Percentiles rank a stretch among this genome's conserved stretches.
These are phyloP conservation scores for Limulus polyphemus DNA, from an alignment of 2,888 invertebrate species.

Conservation along the genomic window DNA sequence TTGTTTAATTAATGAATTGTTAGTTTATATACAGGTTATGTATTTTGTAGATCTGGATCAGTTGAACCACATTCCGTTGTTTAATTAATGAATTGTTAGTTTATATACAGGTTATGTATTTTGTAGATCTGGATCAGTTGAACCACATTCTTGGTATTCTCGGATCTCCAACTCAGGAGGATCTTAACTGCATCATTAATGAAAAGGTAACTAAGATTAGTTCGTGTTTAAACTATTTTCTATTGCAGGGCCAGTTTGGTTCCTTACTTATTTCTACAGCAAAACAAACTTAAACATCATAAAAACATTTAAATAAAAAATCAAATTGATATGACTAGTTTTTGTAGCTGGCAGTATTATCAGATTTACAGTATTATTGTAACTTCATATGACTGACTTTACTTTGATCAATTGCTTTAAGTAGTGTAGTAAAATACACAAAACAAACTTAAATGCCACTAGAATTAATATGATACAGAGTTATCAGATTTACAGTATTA, in stretches of 20 bases:
- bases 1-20: neutral
- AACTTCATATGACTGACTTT: no score
- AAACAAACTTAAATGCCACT: no score
- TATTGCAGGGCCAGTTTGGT: neutral
- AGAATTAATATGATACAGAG: no score
- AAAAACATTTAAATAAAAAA: no score
- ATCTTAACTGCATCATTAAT: constrained; percentile 96
- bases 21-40: neutral
- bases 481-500: no score
- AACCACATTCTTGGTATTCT: constrained; percentile 96
- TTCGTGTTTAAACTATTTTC: neutral
- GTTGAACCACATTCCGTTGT: constrained; percentile 94
- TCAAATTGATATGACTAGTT: no score
- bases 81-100: constrained; percentile 1
- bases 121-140: constrained; percentile 75
- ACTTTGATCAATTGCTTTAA: no score
- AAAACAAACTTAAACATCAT: no score
- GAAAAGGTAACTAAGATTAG: constrained; percentile 60
- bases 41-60: constrained; percentile 65
- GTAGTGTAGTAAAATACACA: no score
- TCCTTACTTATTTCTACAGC: no score
- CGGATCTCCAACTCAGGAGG: constrained; percentile 92
- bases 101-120: neutral
- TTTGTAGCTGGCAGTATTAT: no score
- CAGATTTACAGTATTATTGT: no score